Conservation (phyloP, 1,140 invertebrate species). For the Atopsyche davidsoni region DNA sequence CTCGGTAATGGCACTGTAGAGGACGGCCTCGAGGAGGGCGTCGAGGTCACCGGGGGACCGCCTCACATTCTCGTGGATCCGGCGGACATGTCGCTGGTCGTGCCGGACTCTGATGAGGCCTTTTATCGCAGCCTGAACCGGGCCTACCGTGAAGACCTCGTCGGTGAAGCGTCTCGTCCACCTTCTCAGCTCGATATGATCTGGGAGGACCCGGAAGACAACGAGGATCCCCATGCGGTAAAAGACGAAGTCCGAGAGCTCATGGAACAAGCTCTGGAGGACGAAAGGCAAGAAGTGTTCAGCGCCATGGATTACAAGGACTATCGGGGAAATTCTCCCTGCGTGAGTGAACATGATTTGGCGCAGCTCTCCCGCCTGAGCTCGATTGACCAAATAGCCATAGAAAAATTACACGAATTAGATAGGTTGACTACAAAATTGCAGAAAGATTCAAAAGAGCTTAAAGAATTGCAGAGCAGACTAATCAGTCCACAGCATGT, state of each 20-base stretch:
- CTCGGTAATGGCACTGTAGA: constrained; percentile 55
- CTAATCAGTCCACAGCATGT: constrained; percentile 52
- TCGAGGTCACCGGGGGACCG: constrained; percentile 41
- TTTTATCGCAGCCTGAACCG: constrained; percentile 85
- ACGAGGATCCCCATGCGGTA: constrained; percentile 34
- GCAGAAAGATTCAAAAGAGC: constrained; percentile 70
- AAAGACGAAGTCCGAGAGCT: constrained; percentile 44
- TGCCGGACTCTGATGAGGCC: constrained; percentile 73
- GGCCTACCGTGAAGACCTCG: constrained; percentile 74
- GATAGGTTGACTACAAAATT: constrained; percentile 68
- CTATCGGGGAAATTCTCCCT: constrained; percentile 66
- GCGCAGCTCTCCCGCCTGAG: constrained; percentile 67
- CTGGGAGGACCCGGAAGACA: constrained; percentile 63
- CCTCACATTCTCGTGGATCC: constrained; percentile 40
- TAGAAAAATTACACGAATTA: constrained; percentile 71
- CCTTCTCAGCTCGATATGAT: constrained; percentile 72
- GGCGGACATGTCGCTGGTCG: constrained; percentile 33
- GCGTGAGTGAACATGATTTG: constrained; percentile 70
- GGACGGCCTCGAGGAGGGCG: constrained; percentile 55
- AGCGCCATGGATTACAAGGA: constrained; percentile 73
- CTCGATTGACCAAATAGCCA: constrained; percentile 67
- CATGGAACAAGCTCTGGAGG: constrained; percentile 40
- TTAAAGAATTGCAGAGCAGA: constrained; percentile 66
- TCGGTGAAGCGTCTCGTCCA: constrained; percentile 55
- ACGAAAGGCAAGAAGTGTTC: constrained; percentile 61